phyloP scores from a whole-genome alignment of 1,140 invertebrate species.

The Drosophila erecta region DNA sequence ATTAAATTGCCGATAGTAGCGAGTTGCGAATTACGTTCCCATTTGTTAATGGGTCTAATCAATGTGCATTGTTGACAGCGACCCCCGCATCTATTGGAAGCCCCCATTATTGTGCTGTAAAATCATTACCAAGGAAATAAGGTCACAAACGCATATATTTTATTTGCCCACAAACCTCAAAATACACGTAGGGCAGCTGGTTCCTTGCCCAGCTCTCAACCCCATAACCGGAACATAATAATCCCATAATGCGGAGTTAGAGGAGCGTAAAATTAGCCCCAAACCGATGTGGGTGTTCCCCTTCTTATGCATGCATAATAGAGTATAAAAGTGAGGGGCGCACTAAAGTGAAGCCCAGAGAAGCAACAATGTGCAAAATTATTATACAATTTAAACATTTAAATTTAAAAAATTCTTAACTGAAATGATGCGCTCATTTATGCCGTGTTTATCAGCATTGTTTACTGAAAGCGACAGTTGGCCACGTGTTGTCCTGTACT shows the following conservation, averaged over 20 bases:
- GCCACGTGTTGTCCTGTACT: conserved; percentile 15
- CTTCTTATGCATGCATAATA: conserved; percentile 31
- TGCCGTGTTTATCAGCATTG: not conserved
- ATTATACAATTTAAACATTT: too few relatives aligned
- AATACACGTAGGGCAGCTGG: conserved; percentile 10
- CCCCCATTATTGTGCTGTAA: not conserved
- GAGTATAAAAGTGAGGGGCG: conserved; percentile 24
- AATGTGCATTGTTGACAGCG: conserved; percentile 3
- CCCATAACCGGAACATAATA: conserved; percentile 45
- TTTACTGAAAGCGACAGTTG: not conserved
- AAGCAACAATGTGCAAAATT: too few relatives aligned
- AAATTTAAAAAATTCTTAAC: too few relatives aligned
- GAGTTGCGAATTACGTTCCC: not conserved
- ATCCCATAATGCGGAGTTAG: conserved; percentile 66
- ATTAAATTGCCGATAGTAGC: conserved; percentile 1
- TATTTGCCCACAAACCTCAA: conserved; percentile 21
- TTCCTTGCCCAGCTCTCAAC: not conserved
- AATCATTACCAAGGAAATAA: conserved; percentile 18
- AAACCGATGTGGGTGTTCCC: conserved; percentile 30
- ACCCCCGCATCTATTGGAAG: not conserved
- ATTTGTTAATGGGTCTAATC: conserved; percentile 15
- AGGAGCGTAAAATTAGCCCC: conserved; percentile 70
- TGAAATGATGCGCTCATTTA: too few relatives aligned
- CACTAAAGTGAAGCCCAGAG: conserved; percentile 47
- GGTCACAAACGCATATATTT: conserved; percentile 25